Base-by-base conservation (phyloP, 2,888 invertebrate species). In the Volucella zonaria region DNA sequence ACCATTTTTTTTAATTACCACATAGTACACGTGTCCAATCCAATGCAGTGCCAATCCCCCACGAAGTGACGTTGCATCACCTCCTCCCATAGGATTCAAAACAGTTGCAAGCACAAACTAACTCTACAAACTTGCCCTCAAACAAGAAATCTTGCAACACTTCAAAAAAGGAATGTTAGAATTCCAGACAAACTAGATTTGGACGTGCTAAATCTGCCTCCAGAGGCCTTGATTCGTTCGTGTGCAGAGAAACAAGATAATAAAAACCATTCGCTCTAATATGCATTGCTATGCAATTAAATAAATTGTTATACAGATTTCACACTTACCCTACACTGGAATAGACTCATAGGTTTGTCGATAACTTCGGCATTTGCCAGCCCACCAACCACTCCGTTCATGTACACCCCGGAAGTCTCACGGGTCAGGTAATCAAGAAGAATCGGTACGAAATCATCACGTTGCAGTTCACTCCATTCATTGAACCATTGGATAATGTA, bases 381-480 rank as follows among this genome's bases (percentile, higher is more conserved):
- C 12, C 94, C 93, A 52, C 94, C 93, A 38, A 95, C 94, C 47
- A 97, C 93, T 66, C 96, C 96, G 89, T 97, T 96, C 2, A 96
- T 94, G 88, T 95, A 94, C 68, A 94, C 93, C 11, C 93, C 93
- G 10, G 94, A 93, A 4, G 93, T 93, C 87, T 94, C 94, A 87
- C 93, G 93, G n/a, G 88, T 88, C 47, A 92, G 83, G 82, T 90
- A 92, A 88, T 95, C 95, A 42, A 95, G 94, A 54, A 97, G 92
- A 79, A 97, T 94, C 0, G 95, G 95, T 82, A 97, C 90, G 91
- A 97, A 97, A 90, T 97, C 97, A 80, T 95, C 95, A 75, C 96
- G 93, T 90, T 97, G 97, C 91, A 97, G 93, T 89, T 97, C 97
- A 90, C 97, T 97, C 94, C 96, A 97, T 92, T 97, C 97, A 89